These are phyloP conservation scores for Panulirus ornatus DNA, from an alignment of 1,140 invertebrate genomes.

Conservation along the genomic window DNA sequence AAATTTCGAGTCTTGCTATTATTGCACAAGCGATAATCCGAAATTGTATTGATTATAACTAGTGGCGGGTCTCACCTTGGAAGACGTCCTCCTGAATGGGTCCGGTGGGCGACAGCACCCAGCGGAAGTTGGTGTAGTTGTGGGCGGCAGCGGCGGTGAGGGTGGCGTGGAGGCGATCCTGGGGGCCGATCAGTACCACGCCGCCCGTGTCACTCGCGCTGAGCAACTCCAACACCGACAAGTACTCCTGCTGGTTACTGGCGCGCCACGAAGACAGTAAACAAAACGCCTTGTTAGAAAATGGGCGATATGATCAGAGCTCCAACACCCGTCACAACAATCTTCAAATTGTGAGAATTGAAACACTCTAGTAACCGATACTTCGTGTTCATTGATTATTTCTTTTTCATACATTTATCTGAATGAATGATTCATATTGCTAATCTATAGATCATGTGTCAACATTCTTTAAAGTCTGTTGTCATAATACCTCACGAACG, in stretches of 20 bases:
- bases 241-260: conserved; percentile 39
- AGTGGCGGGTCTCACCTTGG: too few relatives aligned
- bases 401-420: too few relatives aligned
- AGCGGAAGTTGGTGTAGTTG: conserved; percentile 49
- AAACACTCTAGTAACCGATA: too few relatives aligned
- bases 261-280: neutral
- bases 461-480: too few relatives aligned
- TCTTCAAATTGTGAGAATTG: too few relatives aligned
- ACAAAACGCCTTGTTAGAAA: neutral
- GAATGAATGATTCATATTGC: too few relatives aligned
- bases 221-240: conserved; percentile 21
- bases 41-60: neutral
- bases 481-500: too few relatives aligned
- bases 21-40: too few relatives aligned
- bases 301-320: neutral
- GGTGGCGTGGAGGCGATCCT: conserved; percentile 53
- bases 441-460: too few relatives aligned
- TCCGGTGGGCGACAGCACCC: conserved; percentile 57
- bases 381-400: too few relatives aligned
- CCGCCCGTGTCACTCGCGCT: conserved; percentile 8
- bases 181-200: conserved; percentile 54
- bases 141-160: conserved; percentile 32
- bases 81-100: conserved; percentile 56
- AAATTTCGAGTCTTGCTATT: too few relatives aligned
- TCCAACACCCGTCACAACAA: too few relatives aligned